Base-by-base conservation (phyloP, 2,888 invertebrate genomes). In the Neoitamus cyanurus region DNA sequence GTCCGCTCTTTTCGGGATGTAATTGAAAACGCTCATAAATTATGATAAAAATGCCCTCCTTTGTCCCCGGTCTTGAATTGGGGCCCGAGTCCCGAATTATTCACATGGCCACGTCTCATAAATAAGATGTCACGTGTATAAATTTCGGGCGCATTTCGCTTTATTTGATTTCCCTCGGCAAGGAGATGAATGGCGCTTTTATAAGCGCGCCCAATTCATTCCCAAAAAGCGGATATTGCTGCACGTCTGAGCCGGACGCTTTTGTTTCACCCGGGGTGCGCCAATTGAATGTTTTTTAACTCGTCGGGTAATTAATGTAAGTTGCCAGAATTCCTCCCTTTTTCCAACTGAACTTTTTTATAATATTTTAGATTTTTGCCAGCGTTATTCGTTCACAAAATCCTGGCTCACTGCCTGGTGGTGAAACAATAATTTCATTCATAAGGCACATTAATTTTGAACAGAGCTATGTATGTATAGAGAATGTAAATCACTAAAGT, bases 1-100 rank as follows among this genome's bases (percentile, higher is more conserved):
- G 58, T 58, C 58, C 58, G 58, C 58, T 58, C 30, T 42, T 83
- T 83, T 73, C 20, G 70, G 72, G 30, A 31, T 83, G 72, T 83
- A 72, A 70, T 83, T 83, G 70, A 72, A 72, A 73, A 42, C 34
- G 11, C 72, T 70, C 83, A 72, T 72, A 83, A 83, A 83, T 70
- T 78, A 78, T 78, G 78, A 78, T 78, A 78, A 78, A 78, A 78
- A 78, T 78, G 78, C 48, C 78, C 31, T 48, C 78, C 48, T 78
- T 46, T 78, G 46, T 78, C 78, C 31, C 25, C 30, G 9, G 48
- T 48, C 42, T 42, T 28, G 48, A 78, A 48, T 48, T 31, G 28
- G 48, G 31, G 31, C 70, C 30, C 70, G n/a, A 70, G 11, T 70
- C 70, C 30, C 70, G 34, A 70, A 70, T 70, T 70, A 48, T 78